These are phyloP conservation scores for Artibeus lituratus DNA, from an alignment of 2,797 vertebrate species.

Conservation along the genomic window DNA sequence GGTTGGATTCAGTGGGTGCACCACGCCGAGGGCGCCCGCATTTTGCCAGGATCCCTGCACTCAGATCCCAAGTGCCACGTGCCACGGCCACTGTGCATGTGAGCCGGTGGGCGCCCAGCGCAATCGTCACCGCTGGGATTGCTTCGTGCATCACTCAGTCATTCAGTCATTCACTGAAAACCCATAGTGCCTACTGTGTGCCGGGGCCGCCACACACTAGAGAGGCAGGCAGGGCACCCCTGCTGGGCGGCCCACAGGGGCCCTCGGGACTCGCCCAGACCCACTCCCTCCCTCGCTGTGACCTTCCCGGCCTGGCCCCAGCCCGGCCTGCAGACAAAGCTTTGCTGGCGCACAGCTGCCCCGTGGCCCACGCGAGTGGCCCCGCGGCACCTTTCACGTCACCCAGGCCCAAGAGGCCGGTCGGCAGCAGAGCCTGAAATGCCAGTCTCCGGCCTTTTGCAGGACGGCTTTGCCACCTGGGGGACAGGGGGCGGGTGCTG, in stretches of 20 bases:
- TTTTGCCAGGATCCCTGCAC: background rate
- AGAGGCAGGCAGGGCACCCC: rapidly evolving
- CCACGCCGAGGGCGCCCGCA: rapidly evolving
- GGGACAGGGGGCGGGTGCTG: no score
- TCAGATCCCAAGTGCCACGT: background rate
- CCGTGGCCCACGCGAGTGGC: rapidly evolving
- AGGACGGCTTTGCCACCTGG: background rate
- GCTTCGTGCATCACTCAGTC: background rate
- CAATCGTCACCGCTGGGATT: background rate
- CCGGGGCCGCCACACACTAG: background rate
- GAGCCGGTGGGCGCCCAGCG: slow-evolving; percentile 59
- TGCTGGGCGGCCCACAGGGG: rapidly evolving
- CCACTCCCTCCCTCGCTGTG: rapidly evolving
- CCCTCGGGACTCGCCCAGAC: rapidly evolving
- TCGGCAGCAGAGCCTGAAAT: no score
- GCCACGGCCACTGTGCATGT: background rate
- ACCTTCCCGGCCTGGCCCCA: background rate
- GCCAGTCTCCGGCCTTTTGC: background rate
- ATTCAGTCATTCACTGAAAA: background rate
- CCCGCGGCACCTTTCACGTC: rapidly evolving
- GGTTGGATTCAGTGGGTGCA: rapidly evolving
- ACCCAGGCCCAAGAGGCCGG: no score
- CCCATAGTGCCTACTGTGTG: rapidly evolving
- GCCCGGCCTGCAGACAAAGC: background rate
- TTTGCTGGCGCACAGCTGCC: background rate